Evolutionary conservation across 2,113 vertebrate species (phyloP), one percentile per base, ranked within the genome.

Genomic region (Burhinus oedicnemus): DNA sequence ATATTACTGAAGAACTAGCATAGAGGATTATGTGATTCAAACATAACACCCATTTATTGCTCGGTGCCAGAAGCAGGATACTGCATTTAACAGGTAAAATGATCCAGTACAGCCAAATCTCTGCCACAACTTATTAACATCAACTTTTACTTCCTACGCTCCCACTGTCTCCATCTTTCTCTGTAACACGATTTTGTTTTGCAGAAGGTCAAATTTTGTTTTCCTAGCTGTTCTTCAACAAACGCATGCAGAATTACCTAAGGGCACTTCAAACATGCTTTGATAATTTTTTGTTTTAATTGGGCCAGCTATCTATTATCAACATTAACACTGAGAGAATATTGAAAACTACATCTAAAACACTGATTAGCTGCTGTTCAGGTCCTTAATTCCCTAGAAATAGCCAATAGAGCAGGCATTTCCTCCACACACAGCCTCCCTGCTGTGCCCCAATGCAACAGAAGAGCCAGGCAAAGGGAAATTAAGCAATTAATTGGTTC

Each of bases 281-380:
- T 97, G 96, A 97, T 97, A 97, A 94, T 97, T 95, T 97, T 94
- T 97, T 92, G 45, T 92, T 97, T 96, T 97, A 96, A 97, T 97
- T 95, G 87, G 94, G 93, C 55, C 89, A 93, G 68, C 94, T 96
- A 96, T 96, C 96, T 98, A 86, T 96, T 97, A 97, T 97, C 96
- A 96, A 87, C 93, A 96, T 84, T 96, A 98, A 95, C 85, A 94
- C 89, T 62, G 65, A 96, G 72, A 95, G 89, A 95, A 94, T 96
- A 96, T 62, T 92, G 95, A 96, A 96, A 92, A 88, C 70, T 89
- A 92, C 89, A 92, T 94, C 91, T 94, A 97, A 90, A 96, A 83
- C 23, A 61, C 87, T 97, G 96, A 96, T 97, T 96, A 97, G 93
- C 87, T 93, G 62, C 68, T 97, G 51, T 64, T 95, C 6, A 1